Conservation (phyloP, 2,888 invertebrate genomes). For the Altica lythri region DNA sequence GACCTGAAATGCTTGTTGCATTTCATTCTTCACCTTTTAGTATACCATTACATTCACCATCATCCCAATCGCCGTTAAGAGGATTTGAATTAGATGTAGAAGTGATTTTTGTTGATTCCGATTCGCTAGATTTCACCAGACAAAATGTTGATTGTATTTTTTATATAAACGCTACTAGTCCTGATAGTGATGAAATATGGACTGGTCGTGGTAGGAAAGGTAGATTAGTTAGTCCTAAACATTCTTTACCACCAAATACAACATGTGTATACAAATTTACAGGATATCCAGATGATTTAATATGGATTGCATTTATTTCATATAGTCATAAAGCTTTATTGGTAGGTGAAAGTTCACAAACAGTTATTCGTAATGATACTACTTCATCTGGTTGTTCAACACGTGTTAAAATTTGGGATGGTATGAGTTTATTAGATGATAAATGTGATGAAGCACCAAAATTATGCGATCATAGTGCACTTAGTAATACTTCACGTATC, state of each 20-base stretch:
- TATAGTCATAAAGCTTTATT: conserved; percentile 79
- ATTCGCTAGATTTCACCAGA: conserved; percentile 80
- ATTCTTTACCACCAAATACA: conserved; percentile 83
- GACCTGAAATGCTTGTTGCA: conserved; percentile 84
- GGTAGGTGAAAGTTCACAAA: conserved; percentile 56
- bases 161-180: conserved; percentile 75
- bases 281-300: conserved; percentile 76
- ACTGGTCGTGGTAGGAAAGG: conserved; percentile 71
- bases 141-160: conserved; percentile 69
- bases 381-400: conserved; percentile 66
- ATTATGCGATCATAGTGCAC: conserved; percentile 80
- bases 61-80: conserved; percentile 70
- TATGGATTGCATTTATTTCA: conserved; percentile 87
- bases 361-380: conserved; percentile 47
- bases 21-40: conserved; percentile 86
- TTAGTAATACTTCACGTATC: conserved; percentile 72
- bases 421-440: conserved; percentile 68
- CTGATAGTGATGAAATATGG: conserved; percentile 63
- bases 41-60: conserved; percentile 72
- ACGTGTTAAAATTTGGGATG: conserved; percentile 76
- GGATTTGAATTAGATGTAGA: conserved; percentile 88
- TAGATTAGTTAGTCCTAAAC: conserved; percentile 75
- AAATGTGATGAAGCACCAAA: conserved; percentile 80
- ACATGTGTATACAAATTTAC: conserved; percentile 86
- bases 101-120: conserved; percentile 85